A percentile compares a stretch with the other conserved stretches of the same genome.
Conservation (phyloP, 2,797 vertebrate genomes). For the Gobionotothen gibberifrons region DNA sequence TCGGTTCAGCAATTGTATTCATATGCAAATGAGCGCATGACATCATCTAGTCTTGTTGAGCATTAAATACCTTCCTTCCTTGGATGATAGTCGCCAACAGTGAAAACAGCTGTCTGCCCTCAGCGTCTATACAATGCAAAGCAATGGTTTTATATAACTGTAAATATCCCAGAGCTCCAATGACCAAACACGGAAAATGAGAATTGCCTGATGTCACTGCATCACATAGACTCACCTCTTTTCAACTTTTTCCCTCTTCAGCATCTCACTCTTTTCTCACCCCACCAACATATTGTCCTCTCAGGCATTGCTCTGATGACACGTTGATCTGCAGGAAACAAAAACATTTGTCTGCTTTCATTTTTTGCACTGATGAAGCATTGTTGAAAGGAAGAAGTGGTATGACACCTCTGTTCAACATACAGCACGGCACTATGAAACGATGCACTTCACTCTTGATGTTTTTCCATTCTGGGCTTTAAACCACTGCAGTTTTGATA, state of each 20-base stretch:
- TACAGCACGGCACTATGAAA: neutral
- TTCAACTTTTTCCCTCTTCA: neutral
- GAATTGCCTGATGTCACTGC: slow-evolving; percentile 33
- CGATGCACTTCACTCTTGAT: slow-evolving; percentile 23
- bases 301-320: slow-evolving; percentile 8
- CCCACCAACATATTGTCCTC: slow-evolving; percentile 27
- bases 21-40: slow-evolving; percentile 73
- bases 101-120: slow-evolving; percentile 47
- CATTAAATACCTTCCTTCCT: slow-evolving; percentile 58
- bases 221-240: slow-evolving; percentile 19
- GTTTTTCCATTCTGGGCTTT: slow-evolving; percentile 24
- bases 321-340: slow-evolving; percentile 10
- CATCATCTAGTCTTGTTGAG: slow-evolving; percentile 69
- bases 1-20: slow-evolving; percentile 76
- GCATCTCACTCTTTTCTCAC: slow-evolving; percentile 19
- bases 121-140: slow-evolving; percentile 37
- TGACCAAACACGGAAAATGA: slow-evolving; percentile 34
- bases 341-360: slow-evolving; percentile 40
- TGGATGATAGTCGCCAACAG: slow-evolving; percentile 50
- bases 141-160: slow-evolving; percentile 47
- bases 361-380: slow-evolving; percentile 27
- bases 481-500: slow-evolving; percentile 36
- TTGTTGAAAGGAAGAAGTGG: slow-evolving; percentile 7
- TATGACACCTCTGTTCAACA: slow-evolving; percentile 11
- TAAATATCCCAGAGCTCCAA: slow-evolving; percentile 52